Base-by-base conservation (phyloP, 2,113 vertebrate genomes). In the Herpetotheres cachinnans region DNA sequence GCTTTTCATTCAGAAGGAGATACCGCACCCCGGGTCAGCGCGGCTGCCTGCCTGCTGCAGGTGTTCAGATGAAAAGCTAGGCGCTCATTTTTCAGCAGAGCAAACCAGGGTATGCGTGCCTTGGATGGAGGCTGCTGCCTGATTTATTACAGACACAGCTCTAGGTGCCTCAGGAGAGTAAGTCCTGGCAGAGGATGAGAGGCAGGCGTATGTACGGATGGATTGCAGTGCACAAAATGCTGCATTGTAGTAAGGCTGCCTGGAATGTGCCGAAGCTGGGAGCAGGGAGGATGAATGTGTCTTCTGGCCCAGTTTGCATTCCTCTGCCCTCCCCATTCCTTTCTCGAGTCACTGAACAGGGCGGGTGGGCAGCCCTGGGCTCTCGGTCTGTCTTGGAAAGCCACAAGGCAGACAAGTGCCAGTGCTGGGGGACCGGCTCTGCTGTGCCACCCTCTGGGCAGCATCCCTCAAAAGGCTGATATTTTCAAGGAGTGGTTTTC, bases 161-260 rank as follows among this genome's bases (percentile, higher is more conserved):
- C 44, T 72, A 80, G 89, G 93, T 96, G 93, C 94, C 93, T 93
- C 1, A 0, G 70, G 95, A 97, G 93, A 93, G 86, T 7, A 3
- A 58, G 74, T 10, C 47, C 91, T 97, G 97, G 97, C 97, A 95
- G 78, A 47, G 81, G 89, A 95, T 96, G 93, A 95, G 93, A 97
- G 91, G 71, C 26, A 1, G 54, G 91, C 20, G 1, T 73, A 73
- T 65, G 69, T 4, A 44, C 0, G 40, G 94, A 32, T 52, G 84
- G 94, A 93, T 49, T 66, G 86, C 81, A 87, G 89, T 1, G 1
- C 93, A 82, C 73, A 94, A 12, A 97, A 47, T 8, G 56, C 84
- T 69, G 91, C 7, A 3, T 29, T 94, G 86, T 90, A 93, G 82
- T 82, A 34, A 65, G 47, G 2, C 62, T 54, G 86, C 81, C 93